Percentiles rank a stretch among this genome's conserved stretches.
Conservation (phyloP, 2,113 vertebrate species). For the Furnarius figulus region DNA sequence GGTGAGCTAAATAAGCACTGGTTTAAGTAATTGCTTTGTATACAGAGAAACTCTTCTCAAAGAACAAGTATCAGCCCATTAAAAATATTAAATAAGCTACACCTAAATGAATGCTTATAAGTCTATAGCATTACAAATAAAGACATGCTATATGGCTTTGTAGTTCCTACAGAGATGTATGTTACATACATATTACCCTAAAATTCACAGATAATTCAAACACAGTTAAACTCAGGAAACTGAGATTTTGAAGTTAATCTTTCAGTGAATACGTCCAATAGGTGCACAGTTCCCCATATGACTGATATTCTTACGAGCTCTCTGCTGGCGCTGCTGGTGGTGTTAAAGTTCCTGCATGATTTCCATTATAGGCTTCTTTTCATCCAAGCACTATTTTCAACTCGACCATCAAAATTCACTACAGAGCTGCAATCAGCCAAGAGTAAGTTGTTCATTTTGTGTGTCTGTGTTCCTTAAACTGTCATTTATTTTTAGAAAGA, state of each 20-base stretch:
- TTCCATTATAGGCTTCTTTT: constrained; percentile 11
- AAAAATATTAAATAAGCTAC: constrained; percentile 20
- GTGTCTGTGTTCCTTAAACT: not conserved
- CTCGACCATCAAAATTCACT: not conserved
- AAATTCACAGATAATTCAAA: constrained; percentile 4
- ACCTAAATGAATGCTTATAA: not conserved
- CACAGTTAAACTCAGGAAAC: not conserved
- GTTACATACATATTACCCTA: not conserved
- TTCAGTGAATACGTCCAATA: not conserved
- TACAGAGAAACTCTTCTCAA: constrained; percentile 17
- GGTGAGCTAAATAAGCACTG: constrained; percentile 59
- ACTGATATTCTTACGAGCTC: not conserved
- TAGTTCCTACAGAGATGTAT: not conserved
- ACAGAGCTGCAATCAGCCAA: not conserved
- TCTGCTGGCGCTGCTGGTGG: not conserved
- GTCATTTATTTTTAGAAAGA: not conserved
- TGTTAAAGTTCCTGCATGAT: not conserved
- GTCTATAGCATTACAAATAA: not conserved
- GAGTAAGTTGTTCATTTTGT: not conserved
- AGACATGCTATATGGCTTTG: not conserved
- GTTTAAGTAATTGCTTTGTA: constrained; percentile 61
- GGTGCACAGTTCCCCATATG: not conserved
- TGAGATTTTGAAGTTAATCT: not conserved
- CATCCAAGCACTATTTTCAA: not conserved
- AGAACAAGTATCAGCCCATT: constrained; percentile 10